phyloP scores from a whole-genome alignment of 53 echinoderm and acorn worm species.

The Luidia sarsii region DNA sequence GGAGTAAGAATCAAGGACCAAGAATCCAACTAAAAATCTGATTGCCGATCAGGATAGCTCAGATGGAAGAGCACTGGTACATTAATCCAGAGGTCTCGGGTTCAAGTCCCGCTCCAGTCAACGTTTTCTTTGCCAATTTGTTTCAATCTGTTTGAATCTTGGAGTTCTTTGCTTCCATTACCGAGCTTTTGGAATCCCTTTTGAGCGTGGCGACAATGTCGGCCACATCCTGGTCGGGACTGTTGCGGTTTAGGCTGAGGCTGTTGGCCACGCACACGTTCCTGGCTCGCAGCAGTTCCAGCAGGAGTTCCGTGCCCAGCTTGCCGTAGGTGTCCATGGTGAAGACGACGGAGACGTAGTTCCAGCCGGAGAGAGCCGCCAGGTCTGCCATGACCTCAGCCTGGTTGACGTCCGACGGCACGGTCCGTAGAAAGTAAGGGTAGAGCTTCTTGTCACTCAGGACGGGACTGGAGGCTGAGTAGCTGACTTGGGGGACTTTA shows the following conservation, averaged over 20 bases:
- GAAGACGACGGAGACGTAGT: constrained; percentile 80
- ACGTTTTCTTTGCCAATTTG: too few species aligned
- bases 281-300: constrained; percentile 53
- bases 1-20: too few species aligned
- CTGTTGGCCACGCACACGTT: constrained; percentile 69
- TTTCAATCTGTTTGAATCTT: too few species aligned
- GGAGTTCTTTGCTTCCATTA: constrained; percentile 32
- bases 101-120: too few species aligned
- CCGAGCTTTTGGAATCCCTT: constrained; percentile 65
- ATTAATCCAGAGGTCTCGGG: too few species aligned
- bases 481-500: constrained; percentile 95
- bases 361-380: constrained; percentile 71
- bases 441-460: constrained; percentile 88
- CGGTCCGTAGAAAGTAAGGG: constrained; percentile 96
- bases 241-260: constrained; percentile 52
- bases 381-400: constrained; percentile 86
- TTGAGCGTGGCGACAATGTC: constrained; percentile 56
- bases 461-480: constrained; percentile 84
- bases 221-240: background rate
- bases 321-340: constrained; percentile 78
- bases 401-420: constrained; percentile 87
- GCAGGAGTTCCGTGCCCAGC: constrained; percentile 69
- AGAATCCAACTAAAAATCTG: background rate
- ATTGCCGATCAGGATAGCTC: background rate
- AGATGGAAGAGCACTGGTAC: background rate